Base-by-base conservation (phyloP, 2,113 vertebrate species). In the Mola mola region DNA sequence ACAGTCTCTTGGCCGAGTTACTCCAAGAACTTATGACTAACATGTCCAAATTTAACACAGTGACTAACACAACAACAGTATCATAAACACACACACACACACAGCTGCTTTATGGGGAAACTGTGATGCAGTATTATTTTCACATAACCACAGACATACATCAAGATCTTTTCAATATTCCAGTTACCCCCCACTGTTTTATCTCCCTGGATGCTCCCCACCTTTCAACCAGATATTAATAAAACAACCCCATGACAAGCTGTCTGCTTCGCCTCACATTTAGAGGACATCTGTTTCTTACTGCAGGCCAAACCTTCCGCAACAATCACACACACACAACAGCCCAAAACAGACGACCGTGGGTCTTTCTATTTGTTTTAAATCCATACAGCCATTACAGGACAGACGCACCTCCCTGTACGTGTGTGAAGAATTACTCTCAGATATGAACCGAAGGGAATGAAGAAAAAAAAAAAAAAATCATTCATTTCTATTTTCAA, bases 391-490 rank as follows among this genome's bases (percentile, higher is more conserved):
- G 38, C 65, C 59, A 70, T 78, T 75, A 57, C 21, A 2, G 44
- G 49, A 47, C 62, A 49, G 70, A 76, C 66, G 53, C 60, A 26
- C 44, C 58, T 57, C 31, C 34, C 40, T 6, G 41, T 16, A 3
- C 38, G 13, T 7, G 9, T 36, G 57, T 88, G 88, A 89, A 53
- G 78, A 86, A 89, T 89, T 81, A 63, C 81, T 56, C 70, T 56
- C 58, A 33, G 78, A 89, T 89, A 76, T 68, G 57, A 88, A 84
- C 63, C 8, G 81, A 89, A 79, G 64, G 77, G 67, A 72, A 61
- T 40, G 1, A 0, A 38, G 10, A 6, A 15, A 8, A 29, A 2
- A 9, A 29, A 29, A 9, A 56, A 40, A 52, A 38, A 60, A 62
- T 61, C 25, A 34, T 70, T 58, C 0, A 1, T 76, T 77, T 81